phyloP scores from a whole-genome alignment of 35 echinoderm and acorn worm species.

The Apostichopus parvimensis region DNA sequence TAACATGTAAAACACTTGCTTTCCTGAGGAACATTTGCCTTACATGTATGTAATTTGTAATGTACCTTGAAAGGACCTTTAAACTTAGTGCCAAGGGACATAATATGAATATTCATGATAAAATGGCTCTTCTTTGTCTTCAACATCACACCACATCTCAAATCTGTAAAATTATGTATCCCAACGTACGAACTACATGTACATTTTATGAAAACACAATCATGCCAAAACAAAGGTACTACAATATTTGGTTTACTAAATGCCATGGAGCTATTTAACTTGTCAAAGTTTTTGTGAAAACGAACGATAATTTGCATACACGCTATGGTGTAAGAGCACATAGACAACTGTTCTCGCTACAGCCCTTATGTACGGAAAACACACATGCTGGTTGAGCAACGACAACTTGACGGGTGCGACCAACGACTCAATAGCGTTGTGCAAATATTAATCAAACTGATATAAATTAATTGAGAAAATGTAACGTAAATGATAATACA shows the following conservation, averaged over 20 bases:
- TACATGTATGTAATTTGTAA: too few species aligned
- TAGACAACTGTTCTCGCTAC: neutral
- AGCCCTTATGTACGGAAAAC: constrained; percentile 20
- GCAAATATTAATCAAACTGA: too few species aligned
- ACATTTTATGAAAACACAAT: neutral
- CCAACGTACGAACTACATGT: neutral
- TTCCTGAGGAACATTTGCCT: too few species aligned
- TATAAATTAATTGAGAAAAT: too few species aligned
- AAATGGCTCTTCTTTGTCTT: constrained; percentile 46
- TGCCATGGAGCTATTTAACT: neutral
- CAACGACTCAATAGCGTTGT: too few species aligned
- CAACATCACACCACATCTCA: neutral
- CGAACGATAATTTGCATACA: neutral
- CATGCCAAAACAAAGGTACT: neutral
- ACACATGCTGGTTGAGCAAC: neutral
- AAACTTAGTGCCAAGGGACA: constrained; percentile 12
- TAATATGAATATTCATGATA: constrained; percentile 30
- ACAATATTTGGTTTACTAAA: neutral
- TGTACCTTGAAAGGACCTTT: neutral
- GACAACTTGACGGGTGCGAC: constrained; percentile 9
- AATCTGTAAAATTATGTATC: neutral
- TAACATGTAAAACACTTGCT: too few species aligned
- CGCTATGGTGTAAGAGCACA: constrained; percentile 18
- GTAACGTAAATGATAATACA: too few species aligned
- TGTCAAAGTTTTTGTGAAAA: neutral